phyloP scores from a whole-genome alignment of 2,888 invertebrate genomes.

The Artemia sp. region DNA sequence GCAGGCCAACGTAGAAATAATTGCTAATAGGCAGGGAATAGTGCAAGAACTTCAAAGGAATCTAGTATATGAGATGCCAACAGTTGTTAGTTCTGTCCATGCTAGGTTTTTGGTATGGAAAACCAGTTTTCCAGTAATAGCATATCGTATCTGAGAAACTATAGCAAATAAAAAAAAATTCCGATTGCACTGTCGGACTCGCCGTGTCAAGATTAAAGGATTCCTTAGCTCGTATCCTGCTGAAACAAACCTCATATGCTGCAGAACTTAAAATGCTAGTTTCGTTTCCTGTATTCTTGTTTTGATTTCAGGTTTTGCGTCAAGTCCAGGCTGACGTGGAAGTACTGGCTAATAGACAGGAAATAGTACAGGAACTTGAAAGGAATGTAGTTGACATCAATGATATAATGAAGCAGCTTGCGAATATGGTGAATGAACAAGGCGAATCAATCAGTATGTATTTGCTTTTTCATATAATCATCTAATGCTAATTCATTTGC shows the following conservation, averaged over 20 bases:
- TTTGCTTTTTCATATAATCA: neutral
- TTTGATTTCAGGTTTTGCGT: neutral
- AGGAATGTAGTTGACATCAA: slow-evolving; percentile 12
- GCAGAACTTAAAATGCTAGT: no score
- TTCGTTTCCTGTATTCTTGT: no score
- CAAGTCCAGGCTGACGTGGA: neutral
- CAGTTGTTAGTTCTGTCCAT: no score
- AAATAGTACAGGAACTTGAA: slow-evolving; percentile 2
- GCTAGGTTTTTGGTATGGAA: no score
- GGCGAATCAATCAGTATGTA: neutral
- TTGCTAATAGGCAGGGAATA: neutral
- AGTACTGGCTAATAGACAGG: neutral
- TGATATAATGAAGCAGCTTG: slow-evolving; percentile 6
- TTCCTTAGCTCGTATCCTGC: no score
- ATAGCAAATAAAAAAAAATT: no score
- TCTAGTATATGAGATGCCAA: neutral
- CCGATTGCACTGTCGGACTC: no score
- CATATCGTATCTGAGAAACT: no score
- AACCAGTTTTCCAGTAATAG: no score
- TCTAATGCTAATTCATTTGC: no score
- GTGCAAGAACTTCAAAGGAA: neutral
- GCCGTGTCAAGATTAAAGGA: no score
- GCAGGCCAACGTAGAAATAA: neutral
- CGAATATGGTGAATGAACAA: slow-evolving; percentile 7
- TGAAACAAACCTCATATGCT: no score